phyloP scores from a whole-genome alignment of 2,797 vertebrate species.

The Phrynocephalus vlangalii region DNA sequence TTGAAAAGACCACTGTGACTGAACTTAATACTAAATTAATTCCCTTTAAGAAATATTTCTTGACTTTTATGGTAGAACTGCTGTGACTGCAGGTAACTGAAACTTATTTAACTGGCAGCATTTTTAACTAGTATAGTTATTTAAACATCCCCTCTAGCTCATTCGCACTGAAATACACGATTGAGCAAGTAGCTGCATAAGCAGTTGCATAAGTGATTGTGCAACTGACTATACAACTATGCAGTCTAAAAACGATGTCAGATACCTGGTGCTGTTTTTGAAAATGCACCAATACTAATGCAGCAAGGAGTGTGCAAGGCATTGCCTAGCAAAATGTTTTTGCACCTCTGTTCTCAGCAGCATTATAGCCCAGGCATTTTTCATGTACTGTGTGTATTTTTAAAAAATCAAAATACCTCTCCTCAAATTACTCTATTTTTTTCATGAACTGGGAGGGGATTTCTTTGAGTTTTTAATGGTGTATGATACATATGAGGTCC shows the following conservation, averaged over 20 bases:
- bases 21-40: constrained; percentile 32
- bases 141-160: background rate
- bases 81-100: constrained; percentile 17
- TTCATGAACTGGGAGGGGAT: background rate
- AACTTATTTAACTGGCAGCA: background rate
- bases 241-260: too few relatives aligned
- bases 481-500: background rate
- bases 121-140: constrained; percentile 23
- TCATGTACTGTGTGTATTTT: too few relatives aligned
- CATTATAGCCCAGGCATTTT: constrained; percentile 5
- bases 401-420: too few relatives aligned
- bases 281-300: too few relatives aligned
- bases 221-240: too few relatives aligned
- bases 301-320: background rate
- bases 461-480: background rate
- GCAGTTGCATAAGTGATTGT: too few relatives aligned
- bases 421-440: too few relatives aligned
- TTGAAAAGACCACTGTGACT: background rate
- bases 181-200: too few relatives aligned
- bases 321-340: constrained; percentile 28
- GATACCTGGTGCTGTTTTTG: too few relatives aligned
- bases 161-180: too few relatives aligned
- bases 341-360: constrained; percentile 20
- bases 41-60: background rate
- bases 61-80: constrained; percentile 2